These are phyloP conservation scores for Crotalus viridis DNA, from an alignment of 2,113 vertebrate genomes.

Conservation along the genomic window DNA sequence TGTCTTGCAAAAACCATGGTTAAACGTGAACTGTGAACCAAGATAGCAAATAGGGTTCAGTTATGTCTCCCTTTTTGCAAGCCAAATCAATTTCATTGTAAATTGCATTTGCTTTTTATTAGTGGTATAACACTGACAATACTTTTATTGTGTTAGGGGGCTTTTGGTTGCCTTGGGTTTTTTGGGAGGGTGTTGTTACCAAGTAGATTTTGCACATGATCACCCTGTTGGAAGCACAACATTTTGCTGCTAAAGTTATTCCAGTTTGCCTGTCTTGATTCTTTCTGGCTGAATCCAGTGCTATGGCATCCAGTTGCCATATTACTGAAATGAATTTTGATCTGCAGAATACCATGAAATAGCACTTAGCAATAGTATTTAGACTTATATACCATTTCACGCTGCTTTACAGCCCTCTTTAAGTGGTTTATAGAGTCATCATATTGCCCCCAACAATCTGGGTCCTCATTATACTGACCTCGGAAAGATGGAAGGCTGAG, in stretches of 20 bases:
- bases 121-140: neutral
- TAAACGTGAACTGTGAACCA: neutral
- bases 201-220: neutral
- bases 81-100: neutral
- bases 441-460: neutral
- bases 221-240: neutral
- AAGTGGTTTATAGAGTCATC: neutral
- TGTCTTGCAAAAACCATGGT: neutral
- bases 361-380: neutral
- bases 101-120: neutral
- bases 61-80: neutral
- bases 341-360: neutral
- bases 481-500: too few relatives aligned
- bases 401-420: neutral
- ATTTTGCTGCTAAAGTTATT: too few relatives aligned
- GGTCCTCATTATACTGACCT: too few relatives aligned
- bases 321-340: neutral
- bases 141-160: neutral
- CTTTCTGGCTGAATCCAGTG: neutral
- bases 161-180: neutral
- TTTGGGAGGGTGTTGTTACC: neutral
- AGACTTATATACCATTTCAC: neutral
- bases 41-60: neutral
- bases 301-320: neutral
- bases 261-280: too few relatives aligned